Conservation (phyloP, 2,797 vertebrate genomes). For the Hozukius guyotensis region DNA sequence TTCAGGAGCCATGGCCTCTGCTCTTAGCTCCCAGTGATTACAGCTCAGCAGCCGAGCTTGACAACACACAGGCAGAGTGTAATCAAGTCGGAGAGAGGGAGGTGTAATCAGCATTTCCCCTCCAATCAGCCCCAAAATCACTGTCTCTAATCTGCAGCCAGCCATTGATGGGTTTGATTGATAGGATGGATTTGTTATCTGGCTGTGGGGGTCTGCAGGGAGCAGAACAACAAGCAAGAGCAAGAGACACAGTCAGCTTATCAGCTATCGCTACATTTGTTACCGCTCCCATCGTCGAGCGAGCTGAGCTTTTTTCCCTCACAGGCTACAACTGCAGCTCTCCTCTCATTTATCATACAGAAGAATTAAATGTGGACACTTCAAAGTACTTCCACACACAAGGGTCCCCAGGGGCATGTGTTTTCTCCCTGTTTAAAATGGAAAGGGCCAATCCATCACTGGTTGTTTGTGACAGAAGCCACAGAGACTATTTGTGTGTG, state of each 20-base stretch:
- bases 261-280: conserved; percentile 81
- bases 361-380: conserved; percentile 85
- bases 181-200: conserved; percentile 82
- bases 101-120: conserved; percentile 78
- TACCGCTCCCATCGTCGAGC: conserved; percentile 72
- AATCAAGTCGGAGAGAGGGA: conserved; percentile 76
- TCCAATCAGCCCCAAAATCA: conserved; percentile 81
- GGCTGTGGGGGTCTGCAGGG: conserved; percentile 77
- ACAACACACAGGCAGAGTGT: conserved; percentile 74
- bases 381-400: conserved; percentile 82
- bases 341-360: conserved; percentile 81
- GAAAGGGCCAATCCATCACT: conserved; percentile 80
- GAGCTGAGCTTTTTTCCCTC: conserved; percentile 69
- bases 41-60: conserved; percentile 72
- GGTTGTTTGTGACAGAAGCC: conserved; percentile 76
- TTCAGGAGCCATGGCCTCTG: conserved; percentile 55
- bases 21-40: conserved; percentile 74
- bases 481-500: conserved; percentile 47
- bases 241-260: conserved; percentile 78
- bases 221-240: conserved; percentile 75
- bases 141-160: conserved; percentile 77
- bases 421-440: conserved; percentile 80
- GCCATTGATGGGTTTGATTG: conserved; percentile 82
- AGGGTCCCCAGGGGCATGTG: conserved; percentile 75
- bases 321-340: conserved; percentile 68